phyloP scores from a whole-genome alignment of 2,113 vertebrate genomes.

The Myrmecophaga tridactyla region DNA sequence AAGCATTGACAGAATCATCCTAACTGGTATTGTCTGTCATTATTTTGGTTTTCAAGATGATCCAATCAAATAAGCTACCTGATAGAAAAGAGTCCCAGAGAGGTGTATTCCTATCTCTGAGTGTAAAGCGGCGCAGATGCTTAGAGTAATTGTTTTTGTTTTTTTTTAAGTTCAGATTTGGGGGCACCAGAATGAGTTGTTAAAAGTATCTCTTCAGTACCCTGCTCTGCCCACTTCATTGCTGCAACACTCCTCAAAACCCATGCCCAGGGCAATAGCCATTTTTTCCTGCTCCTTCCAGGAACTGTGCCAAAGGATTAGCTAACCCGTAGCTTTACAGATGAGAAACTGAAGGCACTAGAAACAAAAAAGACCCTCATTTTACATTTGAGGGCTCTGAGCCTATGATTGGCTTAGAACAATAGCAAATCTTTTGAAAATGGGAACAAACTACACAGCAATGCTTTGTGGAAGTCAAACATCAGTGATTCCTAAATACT shows the following conservation, averaged over 20 bases:
- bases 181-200: not conserved
- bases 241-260: not conserved
- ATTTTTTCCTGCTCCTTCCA: not conserved
- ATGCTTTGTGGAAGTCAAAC: not conserved
- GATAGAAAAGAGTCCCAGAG: rapidly evolving
- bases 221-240: not conserved
- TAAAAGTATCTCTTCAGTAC: not conserved
- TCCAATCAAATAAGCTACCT: not conserved
- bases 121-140: not conserved
- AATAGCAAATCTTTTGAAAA: not conserved
- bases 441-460: not conserved
- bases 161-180: not conserved
- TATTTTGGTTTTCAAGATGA: not conserved
- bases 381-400: not conserved
- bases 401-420: not conserved
- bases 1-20: not conserved
- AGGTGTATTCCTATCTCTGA: not conserved
- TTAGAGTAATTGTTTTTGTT: not conserved
- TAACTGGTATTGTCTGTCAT: not conserved
- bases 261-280: not conserved
- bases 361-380: not conserved
- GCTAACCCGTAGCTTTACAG: not conserved
- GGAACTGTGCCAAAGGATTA: not conserved
- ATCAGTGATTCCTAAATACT: not conserved
- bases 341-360: not conserved